Evolutionary conservation across 2,888 invertebrate genomes (phyloP).

Genomic region (Stenodema calcarata): DNA sequence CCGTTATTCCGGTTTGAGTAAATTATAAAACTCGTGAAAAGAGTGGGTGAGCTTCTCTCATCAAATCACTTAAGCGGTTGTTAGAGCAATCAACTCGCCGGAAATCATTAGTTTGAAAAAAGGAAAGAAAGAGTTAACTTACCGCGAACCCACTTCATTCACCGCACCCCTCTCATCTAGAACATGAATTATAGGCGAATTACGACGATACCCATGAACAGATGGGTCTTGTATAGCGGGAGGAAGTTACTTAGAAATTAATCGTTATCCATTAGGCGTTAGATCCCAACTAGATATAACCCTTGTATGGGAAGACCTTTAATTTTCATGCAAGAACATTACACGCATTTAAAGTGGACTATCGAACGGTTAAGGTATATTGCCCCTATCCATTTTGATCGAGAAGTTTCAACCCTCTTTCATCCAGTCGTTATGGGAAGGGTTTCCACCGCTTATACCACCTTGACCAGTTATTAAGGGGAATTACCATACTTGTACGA

Average conservation of each 20-base stretch:
- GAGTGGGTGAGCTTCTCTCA: not conserved
- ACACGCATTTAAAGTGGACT: conserved; percentile 3
- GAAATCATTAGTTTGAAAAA: conserved; percentile 20
- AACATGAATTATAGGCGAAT: conserved; percentile 30
- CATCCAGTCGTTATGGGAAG: not conserved
- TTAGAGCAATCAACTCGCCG: conserved; percentile 21
- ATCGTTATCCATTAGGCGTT: conserved; percentile 34
- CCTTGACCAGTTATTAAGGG: not conserved
- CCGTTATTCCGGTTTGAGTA: not conserved
- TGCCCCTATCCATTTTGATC: conserved; percentile 12
- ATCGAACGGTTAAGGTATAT: not conserved
- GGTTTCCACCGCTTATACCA: not conserved
- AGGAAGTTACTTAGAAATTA: conserved; percentile 41
- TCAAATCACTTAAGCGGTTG: not conserved
- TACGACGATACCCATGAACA: not conserved
- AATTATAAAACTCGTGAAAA: not conserved
- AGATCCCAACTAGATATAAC: not conserved
- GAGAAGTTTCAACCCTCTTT: not conserved
- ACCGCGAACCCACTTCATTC: not conserved
- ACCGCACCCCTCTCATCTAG: not conserved
- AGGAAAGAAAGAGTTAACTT: not conserved
- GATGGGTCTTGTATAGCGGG: not conserved
- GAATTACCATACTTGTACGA: not conserved
- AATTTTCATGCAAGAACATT: conserved; percentile 26
- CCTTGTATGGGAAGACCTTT: conserved; percentile 26